Evolutionary conservation across 2,113 vertebrate genomes (phyloP), one percentile per base, ranked within the genome.

Genomic region (Mionectes macconnelli): DNA sequence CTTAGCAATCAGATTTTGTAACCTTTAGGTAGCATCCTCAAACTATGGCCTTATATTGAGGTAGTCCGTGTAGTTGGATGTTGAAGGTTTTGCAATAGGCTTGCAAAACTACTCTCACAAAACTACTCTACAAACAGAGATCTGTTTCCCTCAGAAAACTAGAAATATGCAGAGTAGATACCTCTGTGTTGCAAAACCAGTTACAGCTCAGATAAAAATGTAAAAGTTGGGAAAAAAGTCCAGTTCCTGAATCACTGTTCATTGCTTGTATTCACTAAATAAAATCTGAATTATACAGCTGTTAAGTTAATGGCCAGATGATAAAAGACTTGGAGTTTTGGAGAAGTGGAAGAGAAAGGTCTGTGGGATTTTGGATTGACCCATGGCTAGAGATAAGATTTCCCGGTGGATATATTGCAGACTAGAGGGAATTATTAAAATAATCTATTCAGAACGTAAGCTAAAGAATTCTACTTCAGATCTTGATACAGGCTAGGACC

Each of bases 161-260:
- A 42, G 14, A 85, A 70, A 70, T 50, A 75, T 13, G 18, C 1
- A 20, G 55, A 44, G 7, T 50, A 77, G 33, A 2, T 57, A 22
- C 10, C 14, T 64, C 50, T 59, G 22, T 39, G 10, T 42, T 85
- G 18, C 25, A 56, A 87, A 93, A 53, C 1, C 4, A 44, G 11
- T 40, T 64, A 63, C 15, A 62, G 24, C 11, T 79, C 62, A 68
- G 30, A 24, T 12, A 20, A 85, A 91, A 89, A 75, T 5, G 1
- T 52, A 68, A 82, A 81, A 68, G 3, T 3, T 53, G 28, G 3
- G 5, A 0, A 0, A 13, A 52, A 67, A 45, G 25, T 0, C 0
- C 19, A 28, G 10, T 30, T 55, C 31, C 80, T 68, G n/a, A 79
- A 33, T 67, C 12, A 78, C 2, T 40, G 20, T 8, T 0, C 66